Conservation (phyloP, 2,888 invertebrate species). For the Hololepta plana region DNA sequence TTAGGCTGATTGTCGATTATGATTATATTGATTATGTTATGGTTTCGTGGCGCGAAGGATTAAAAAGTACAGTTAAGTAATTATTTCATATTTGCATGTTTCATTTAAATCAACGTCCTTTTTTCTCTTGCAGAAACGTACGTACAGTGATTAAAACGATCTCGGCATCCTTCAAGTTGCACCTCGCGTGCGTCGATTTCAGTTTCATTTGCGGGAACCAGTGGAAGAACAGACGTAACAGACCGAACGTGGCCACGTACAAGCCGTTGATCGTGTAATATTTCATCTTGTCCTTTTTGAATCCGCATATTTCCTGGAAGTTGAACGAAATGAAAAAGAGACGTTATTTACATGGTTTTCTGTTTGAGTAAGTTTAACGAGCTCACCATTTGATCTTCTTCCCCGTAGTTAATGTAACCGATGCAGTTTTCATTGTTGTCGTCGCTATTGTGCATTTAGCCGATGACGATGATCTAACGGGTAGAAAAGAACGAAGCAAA, state of each 20-base stretch:
- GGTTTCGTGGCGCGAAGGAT: too few relatives aligned
- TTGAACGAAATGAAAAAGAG: slow-evolving; percentile 9
- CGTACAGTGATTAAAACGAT: slow-evolving; percentile 56
- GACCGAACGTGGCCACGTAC: slow-evolving; percentile 50
- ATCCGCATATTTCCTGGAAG: slow-evolving; percentile 48
- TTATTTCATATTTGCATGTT: neutral
- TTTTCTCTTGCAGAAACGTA: slow-evolving; percentile 5
- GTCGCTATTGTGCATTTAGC: too few relatives aligned
- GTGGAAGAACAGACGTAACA: slow-evolving; percentile 68
- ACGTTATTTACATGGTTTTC: slow-evolving; percentile 2
- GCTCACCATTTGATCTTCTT: slow-evolving; percentile 23
- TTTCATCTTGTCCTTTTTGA: slow-evolving; percentile 35
- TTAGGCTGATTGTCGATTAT: too few relatives aligned
- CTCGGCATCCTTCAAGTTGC: slow-evolving; percentile 54
- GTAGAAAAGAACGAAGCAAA: too few relatives aligned
- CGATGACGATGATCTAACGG: too few relatives aligned
- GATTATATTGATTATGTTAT: neutral
- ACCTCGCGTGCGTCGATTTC: slow-evolving; percentile 48
- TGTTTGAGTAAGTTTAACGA: too few relatives aligned
- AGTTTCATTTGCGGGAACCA: slow-evolving; percentile 74
- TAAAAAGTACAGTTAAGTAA: too few relatives aligned
- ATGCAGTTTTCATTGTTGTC: too few relatives aligned
- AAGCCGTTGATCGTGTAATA: slow-evolving; percentile 37
- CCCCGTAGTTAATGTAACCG: slow-evolving; percentile 18
- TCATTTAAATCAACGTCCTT: neutral